Evolutionary conservation across 2,888 invertebrate species (phyloP).

Genomic region (Clanis bilineata): DNA sequence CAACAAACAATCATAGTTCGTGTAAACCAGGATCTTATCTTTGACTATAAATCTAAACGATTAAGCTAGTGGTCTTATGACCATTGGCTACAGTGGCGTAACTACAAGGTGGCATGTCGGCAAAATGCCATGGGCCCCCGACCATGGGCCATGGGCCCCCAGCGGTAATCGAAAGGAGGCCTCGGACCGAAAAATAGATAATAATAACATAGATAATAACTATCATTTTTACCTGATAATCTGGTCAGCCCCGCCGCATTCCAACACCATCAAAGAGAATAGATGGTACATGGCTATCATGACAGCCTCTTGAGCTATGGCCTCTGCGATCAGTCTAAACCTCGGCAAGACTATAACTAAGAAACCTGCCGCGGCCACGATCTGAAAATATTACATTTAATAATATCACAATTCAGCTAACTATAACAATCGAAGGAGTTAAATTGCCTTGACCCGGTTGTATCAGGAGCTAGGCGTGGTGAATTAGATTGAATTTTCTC

Average conservation of each 20-base stretch:
- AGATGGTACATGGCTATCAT: slow-evolving; percentile 87
- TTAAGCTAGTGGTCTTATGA: neutral
- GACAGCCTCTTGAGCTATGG: slow-evolving; percentile 85
- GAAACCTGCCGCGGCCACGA: slow-evolving; percentile 81
- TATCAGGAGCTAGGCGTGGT: neutral
- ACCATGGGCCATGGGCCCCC: no score
- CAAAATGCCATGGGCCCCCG: no score
- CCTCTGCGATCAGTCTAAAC: slow-evolving; percentile 86
- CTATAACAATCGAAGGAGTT: neutral
- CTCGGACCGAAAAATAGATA: neutral
- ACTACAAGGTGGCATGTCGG: no score
- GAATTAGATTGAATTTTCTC: neutral
- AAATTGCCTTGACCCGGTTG: neutral
- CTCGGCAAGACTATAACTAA: slow-evolving; percentile 83
- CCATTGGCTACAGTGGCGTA: no score
- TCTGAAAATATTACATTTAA: slow-evolving; percentile 60
- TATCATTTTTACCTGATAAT: slow-evolving; percentile 66
- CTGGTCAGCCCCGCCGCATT: slow-evolving; percentile 84
- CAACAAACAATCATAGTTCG: slow-evolving; percentile 21
- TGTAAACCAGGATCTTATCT: neutral
- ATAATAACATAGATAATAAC: no score
- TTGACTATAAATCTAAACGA: neutral
- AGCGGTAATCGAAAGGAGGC: no score
- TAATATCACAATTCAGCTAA: neutral
- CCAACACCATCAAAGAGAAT: slow-evolving; percentile 85